These are phyloP conservation scores for Sebastes taczanowskii DNA, from an alignment of 2,797 vertebrate genomes.

Conservation along the genomic window DNA sequence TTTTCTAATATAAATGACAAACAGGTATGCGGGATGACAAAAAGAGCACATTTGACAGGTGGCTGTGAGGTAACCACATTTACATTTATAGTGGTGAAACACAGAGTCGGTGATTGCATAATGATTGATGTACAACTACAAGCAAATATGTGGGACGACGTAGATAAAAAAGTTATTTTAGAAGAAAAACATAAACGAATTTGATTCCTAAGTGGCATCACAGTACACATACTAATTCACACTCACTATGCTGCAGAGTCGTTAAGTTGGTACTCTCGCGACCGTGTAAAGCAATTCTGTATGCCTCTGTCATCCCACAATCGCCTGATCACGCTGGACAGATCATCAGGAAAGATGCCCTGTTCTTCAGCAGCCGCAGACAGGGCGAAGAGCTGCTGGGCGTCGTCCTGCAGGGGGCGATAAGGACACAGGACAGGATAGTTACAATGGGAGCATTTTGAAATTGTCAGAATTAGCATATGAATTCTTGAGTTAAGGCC, in stretches of 20 bases:
- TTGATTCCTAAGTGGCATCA: not conserved
- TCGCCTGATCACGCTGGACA: constrained; percentile 90
- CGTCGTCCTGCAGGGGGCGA: constrained; percentile 88
- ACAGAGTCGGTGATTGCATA: not conserved
- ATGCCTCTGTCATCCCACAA: constrained; percentile 95
- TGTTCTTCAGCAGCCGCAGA: constrained; percentile 94
- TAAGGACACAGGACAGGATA: not conserved
- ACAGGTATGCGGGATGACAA: constrained; percentile 9
- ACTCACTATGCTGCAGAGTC: constrained; percentile 99
- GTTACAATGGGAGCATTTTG: not conserved
- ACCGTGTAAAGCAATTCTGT: constrained; percentile 93
- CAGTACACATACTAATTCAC: constrained; percentile 10
- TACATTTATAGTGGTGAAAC: constrained; percentile 40
- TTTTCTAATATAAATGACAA: constrained; percentile 15
- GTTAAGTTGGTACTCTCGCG: constrained; percentile 97
- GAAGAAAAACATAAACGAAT: not conserved
- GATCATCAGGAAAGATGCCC: constrained; percentile 91
- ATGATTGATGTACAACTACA: constrained; percentile 7
- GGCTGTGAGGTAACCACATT: constrained; percentile 17
- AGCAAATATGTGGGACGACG: not conserved
- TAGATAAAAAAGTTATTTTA: not conserved
- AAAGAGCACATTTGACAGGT: not conserved
- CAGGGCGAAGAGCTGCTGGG: constrained; percentile 94
- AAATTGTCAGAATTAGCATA: no score
- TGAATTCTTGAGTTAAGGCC: no score